Evolutionary conservation across 2,797 vertebrate species (phyloP).

Genomic region (Chaenodraco wilsoni): DNA sequence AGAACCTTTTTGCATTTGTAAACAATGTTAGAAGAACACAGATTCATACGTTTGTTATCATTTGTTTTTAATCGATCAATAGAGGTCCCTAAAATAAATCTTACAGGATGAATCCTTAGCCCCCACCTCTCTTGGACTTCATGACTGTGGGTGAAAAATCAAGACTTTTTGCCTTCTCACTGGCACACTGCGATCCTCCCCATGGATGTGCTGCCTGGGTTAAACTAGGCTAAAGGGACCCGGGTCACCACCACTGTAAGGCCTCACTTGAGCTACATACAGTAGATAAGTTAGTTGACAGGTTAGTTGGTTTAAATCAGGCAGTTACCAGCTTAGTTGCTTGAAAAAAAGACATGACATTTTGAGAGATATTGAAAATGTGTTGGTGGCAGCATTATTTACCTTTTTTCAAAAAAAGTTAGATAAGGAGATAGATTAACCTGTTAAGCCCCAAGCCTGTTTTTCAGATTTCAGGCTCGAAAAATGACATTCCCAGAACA

Average conservation of each 20-base stretch:
- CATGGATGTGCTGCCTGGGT: constrained; percentile 8
- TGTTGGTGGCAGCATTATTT: too few relatives aligned
- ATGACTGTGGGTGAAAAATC: background rate
- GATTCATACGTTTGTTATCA: background rate
- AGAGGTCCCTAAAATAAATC: background rate
- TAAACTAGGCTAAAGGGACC: constrained; percentile 15
- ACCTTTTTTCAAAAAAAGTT: too few relatives aligned
- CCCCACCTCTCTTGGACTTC: background rate
- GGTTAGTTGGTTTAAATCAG: too few relatives aligned
- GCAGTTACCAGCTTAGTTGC: too few relatives aligned
- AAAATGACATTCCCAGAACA: too few relatives aligned
- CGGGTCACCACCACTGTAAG: background rate
- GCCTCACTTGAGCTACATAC: background rate
- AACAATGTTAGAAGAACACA: background rate
- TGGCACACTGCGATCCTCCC: constrained; percentile 3
- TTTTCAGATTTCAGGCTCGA: too few relatives aligned
- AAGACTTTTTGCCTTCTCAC: background rate
- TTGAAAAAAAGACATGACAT: too few relatives aligned
- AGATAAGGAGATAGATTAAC: too few relatives aligned
- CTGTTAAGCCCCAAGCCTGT: too few relatives aligned
- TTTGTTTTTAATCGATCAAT: background rate
- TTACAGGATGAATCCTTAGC: background rate
- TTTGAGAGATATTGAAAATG: too few relatives aligned
- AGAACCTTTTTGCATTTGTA: background rate
- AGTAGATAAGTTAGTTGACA: background rate